Evolutionary conservation across 2,113 vertebrate species (phyloP).

Genomic region (Psittacula cyanocephala): DNA sequence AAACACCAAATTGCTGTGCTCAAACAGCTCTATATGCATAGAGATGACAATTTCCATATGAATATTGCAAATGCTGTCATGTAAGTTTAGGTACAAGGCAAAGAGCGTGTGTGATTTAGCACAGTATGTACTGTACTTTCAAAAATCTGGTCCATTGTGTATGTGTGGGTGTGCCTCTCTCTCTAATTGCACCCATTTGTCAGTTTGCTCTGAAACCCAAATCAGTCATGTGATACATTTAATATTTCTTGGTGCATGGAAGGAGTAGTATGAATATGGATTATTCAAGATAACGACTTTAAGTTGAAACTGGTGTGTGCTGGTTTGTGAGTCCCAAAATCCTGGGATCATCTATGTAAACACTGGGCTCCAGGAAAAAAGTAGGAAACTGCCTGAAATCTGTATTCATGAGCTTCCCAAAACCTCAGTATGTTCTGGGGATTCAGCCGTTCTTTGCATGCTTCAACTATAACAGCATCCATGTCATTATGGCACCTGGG

Average conservation of each 20-base stretch:
- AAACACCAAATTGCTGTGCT: constrained; percentile 54
- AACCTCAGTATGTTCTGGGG: neutral
- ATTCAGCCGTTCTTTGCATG: neutral
- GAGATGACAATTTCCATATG: constrained; percentile 63
- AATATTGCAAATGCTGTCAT: constrained; percentile 64
- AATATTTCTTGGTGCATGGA: constrained; percentile 50
- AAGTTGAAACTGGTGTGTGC: neutral
- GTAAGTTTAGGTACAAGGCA: constrained; percentile 67
- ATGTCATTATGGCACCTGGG: neutral
- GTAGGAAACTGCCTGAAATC: neutral
- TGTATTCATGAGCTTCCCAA: neutral
- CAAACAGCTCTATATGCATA: constrained; percentile 47
- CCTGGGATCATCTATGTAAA: constrained; percentile 2
- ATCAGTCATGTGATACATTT: constrained; percentile 57
- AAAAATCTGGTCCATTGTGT: constrained; percentile 69
- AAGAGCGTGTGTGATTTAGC: constrained; percentile 57
- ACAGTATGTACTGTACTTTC: constrained; percentile 67
- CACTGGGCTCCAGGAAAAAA: neutral
- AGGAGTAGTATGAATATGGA: constrained; percentile 58
- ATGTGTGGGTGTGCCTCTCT: constrained; percentile 65
- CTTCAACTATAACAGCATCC: neutral
- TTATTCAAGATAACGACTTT: constrained; percentile 19
- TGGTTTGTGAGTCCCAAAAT: neutral
- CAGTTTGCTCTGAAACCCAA: constrained; percentile 62
- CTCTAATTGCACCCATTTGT: constrained; percentile 70